These are phyloP conservation scores for Coelinius sp. DNA, from an alignment of 2,888 invertebrate genomes.

Conservation along the genomic window DNA sequence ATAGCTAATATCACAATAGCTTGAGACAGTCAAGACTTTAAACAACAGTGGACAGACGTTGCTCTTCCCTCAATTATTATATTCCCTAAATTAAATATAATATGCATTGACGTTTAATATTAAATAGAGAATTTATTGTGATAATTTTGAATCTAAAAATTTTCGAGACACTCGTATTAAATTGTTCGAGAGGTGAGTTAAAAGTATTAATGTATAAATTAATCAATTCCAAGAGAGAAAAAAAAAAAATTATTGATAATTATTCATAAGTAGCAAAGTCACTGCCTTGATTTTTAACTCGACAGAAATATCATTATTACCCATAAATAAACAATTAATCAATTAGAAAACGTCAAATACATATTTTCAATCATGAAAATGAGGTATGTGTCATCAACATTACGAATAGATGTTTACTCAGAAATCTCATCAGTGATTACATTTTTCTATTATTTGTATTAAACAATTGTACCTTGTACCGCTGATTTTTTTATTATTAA, in stretches of 20 bases:
- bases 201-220: constrained; percentile 4
- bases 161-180: constrained; percentile 4
- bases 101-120: background rate
- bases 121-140: background rate
- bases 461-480: constrained; percentile 4
- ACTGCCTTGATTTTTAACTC: constrained; percentile 48
- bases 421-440: constrained; percentile 6
- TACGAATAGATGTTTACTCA: background rate
- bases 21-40: constrained; percentile 66
- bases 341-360: background rate
- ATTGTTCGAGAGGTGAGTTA: constrained; percentile 27
- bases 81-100: background rate
- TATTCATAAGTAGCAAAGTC: constrained; percentile 47
- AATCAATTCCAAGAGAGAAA: background rate
- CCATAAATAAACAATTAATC: background rate
- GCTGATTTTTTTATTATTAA: background rate
- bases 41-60: constrained; percentile 58
- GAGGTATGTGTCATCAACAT: background rate
- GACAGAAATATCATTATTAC: background rate
- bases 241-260: constrained; percentile 14
- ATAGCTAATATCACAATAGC: constrained; percentile 69
- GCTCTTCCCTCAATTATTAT: constrained; percentile 20
- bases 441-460: too few relatives aligned
- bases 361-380: constrained; percentile 11
- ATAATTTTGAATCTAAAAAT: background rate